Percentiles rank a stretch among this genome's conserved stretches.
Evolutionary conservation across 2,888 invertebrate genomes (phyloP).

Genomic region (Drosophila sordidula): DNA sequence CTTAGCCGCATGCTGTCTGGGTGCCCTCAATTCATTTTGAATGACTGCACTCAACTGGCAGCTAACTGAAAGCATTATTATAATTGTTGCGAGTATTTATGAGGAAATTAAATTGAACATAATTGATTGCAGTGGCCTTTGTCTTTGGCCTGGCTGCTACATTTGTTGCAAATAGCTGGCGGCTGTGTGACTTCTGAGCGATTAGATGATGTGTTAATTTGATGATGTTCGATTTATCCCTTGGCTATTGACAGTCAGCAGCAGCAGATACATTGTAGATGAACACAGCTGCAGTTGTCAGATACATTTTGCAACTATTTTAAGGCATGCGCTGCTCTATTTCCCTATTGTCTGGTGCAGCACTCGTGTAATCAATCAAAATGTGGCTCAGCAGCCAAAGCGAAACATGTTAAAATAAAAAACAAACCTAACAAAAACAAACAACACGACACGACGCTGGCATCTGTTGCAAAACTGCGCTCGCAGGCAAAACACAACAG

Average conservation of each 20-base stretch:
- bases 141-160: slow-evolving; percentile 3
- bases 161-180: slow-evolving; percentile 12
- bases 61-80: slow-evolving; percentile 8
- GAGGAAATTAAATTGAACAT: slow-evolving; percentile 7
- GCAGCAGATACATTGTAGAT: slow-evolving; percentile 13
- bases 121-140: slow-evolving; percentile 9
- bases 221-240: slow-evolving; percentile 18
- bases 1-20: slow-evolving; percentile 15
- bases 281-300: slow-evolving; percentile 45
- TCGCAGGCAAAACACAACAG: slow-evolving; percentile 42
- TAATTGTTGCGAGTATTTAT: slow-evolving; percentile 17
- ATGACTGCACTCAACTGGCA: slow-evolving; percentile 26
- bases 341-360: slow-evolving; percentile 56
- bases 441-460: slow-evolving; percentile 41
- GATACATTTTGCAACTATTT: slow-evolving; percentile 32
- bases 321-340: slow-evolving; percentile 31
- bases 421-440: slow-evolving; percentile 13
- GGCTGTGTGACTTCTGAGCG: slow-evolving; percentile 30
- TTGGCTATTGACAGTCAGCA: slow-evolving; percentile 12
- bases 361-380: slow-evolving; percentile 81
- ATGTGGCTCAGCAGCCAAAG: slow-evolving; percentile 57
- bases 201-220: slow-evolving; percentile 58
- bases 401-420: slow-evolving; percentile 42
- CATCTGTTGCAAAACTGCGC: slow-evolving; percentile 63
- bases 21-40: slow-evolving; percentile 43